Evolutionary conservation across 2,797 vertebrate genomes (phyloP), one percentile per base, ranked within the genome.

Genomic region (Megalops cyprinoides): DNA sequence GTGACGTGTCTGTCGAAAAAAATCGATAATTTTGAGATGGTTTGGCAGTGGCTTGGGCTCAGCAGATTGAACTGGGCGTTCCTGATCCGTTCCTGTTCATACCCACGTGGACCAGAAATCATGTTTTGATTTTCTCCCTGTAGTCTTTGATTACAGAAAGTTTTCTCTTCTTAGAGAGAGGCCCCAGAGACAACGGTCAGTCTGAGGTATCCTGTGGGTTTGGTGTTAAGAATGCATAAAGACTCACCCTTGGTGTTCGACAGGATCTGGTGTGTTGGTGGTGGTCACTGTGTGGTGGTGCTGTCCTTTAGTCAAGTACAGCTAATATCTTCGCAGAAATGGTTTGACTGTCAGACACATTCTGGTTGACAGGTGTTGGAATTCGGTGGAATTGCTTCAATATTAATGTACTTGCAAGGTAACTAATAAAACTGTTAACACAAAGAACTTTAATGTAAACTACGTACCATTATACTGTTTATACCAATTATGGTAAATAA

Each of bases 81-180:
- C n/a, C 31, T 65, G 60, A 37, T 65, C 34, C 14, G 65, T 18
- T 37, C 3, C 4, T 31, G 34, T 65, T 28, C 60, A 37, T 18
- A 37, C 37, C 31, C 5, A 37, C 25, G 25, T 31, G n/a, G 56
- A 60, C n/a, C n/a, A n/a, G n/a, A n/a, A n/a, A 14, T 67, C 18
- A 5, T 28, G 20, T 67, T 65, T 37, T 67, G 14, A 15, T 71
- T 71, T 44, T 44, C 18, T 44, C 60, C 31, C n/a, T 74, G 62
- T 69, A 79, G 77, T 79, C 37, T 55, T 79, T 48, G 20, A 12
- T 71, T 51, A 79, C 53, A 31, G 28, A 39, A 79, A 69, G 62
- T 79, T 39, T 69, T 53, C 9, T 67, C 2, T 74, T 74, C 28
- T 71, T 71, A 79, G 77, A 79, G 37, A 46, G 65, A 71, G 34